Base-by-base conservation (phyloP, 2,888 invertebrate genomes). In the Anodontia alba region DNA sequence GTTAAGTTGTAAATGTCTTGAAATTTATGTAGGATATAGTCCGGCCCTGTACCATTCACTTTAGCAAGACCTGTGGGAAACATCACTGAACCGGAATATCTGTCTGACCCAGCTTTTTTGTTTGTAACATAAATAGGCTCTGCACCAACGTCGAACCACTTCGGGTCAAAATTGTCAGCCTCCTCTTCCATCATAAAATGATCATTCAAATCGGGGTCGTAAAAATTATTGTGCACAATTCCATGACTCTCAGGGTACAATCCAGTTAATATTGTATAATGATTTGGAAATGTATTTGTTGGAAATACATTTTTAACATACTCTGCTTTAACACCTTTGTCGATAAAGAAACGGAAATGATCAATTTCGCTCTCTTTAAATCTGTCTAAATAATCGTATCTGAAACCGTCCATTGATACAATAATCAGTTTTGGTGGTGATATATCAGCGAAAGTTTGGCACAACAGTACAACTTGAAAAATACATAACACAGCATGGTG, bases 241-340 rank as follows among this genome's bases (percentile, higher is more conserved):
- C 97, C 97, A 93, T 97, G 97, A 23, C 94, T 95, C 92, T 96
- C 96, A 0, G 96, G 95, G 91, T 96, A 96, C 26, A 92, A 71
- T 29, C 94, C 94, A 8, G 95, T 97, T 0, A 96, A 96, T 74
- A 97, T 96, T 0, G 96, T 95, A 90, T 96, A 96, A 94, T 97
- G 97, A 94, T 97, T 97, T 0, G 97, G 96, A 91, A 96, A 96
- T 0, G 97, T 97, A 94, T 96, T 96, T 0, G 97, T 97, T 1
- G 92, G 84, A 77, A 94, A 94, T 0, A 90, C 87, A 87, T 93
- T 92, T 71, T 89, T 90, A 62, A 93, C 29, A 20, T 92, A 92
- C 78, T 96, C 95, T 0, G 96, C 95, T 83, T 95, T 95, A 3
- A 96, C 95, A 8, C 97, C 96, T 78, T 95, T 91, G 17, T 93